Evolutionary conservation across 2,888 invertebrate genomes (phyloP).

Genomic region (Scaeva pyrastri): DNA sequence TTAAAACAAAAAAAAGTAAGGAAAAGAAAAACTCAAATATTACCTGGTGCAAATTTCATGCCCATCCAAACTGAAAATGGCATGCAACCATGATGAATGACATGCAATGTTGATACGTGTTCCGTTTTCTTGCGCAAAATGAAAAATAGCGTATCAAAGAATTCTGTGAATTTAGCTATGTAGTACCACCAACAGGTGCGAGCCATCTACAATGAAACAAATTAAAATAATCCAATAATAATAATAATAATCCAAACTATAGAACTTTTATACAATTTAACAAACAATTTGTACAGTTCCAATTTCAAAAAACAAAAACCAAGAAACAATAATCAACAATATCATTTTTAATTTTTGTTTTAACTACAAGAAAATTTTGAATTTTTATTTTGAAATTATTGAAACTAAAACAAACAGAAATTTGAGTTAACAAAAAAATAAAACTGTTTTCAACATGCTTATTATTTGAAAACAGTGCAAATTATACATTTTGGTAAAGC

Average conservation of each 20-base stretch:
- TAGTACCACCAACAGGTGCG: constrained; percentile 98
- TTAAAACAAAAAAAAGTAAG: constrained; percentile 14
- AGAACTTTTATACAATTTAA: constrained; percentile 45
- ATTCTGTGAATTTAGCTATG: constrained; percentile 98
- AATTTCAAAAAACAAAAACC: constrained; percentile 24
- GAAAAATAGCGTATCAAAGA: constrained; percentile 98
- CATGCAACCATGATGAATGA: constrained; percentile 98
- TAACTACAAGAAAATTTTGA: constrained; percentile 13
- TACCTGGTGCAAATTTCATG: constrained; percentile 96
- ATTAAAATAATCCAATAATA: constrained; percentile 70
- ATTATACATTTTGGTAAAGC: not conserved
- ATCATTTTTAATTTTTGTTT: not conserved
- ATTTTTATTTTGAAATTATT: constrained; percentile 2
- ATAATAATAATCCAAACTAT: constrained; percentile 50
- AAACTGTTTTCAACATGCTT: constrained; percentile 36
- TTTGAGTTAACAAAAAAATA: constrained; percentile 36
- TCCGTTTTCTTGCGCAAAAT: constrained; percentile 96
- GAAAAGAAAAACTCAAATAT: constrained; percentile 69
- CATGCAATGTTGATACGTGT: constrained; percentile 96
- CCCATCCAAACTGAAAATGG: constrained; percentile 98
- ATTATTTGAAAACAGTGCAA: constrained; percentile 23
- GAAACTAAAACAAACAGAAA: constrained; percentile 3
- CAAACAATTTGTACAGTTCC: constrained; percentile 37
- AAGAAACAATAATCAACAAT: not conserved
- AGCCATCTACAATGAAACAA: constrained; percentile 89